phyloP scores from a whole-genome alignment of 2,797 vertebrate genomes.

The Crenuchus spilurus region DNA sequence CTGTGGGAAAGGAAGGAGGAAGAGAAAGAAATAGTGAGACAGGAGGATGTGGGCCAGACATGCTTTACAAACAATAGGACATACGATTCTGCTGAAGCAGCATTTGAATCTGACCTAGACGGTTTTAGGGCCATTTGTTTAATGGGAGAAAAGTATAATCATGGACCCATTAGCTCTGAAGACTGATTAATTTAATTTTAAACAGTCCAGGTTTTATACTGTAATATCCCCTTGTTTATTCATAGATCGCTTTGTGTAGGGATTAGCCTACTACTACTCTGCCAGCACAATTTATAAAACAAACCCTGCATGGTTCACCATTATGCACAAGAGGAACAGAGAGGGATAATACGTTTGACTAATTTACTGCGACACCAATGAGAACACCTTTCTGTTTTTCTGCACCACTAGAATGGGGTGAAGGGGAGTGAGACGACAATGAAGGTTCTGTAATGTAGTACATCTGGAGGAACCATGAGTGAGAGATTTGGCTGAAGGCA shows the following conservation, averaged over 20 bases:
- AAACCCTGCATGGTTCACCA: neutral
- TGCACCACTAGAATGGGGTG: too few relatives aligned
- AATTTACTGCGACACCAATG: too few relatives aligned
- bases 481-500: neutral
- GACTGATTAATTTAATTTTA: neutral
- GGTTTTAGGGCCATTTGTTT: neutral
- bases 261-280: slow-evolving; percentile 19
- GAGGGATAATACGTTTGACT: too few relatives aligned
- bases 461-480: neutral
- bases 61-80: neutral
- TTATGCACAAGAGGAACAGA: neutral
- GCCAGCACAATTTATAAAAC: slow-evolving; percentile 12
- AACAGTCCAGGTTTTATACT: neutral
- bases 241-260: slow-evolving; percentile 18
- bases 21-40: slow-evolving; percentile 4
- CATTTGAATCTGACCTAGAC: neutral
- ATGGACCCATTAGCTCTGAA: neutral
- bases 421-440: too few relatives aligned
- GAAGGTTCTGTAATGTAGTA: too few relatives aligned
- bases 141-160: neutral
- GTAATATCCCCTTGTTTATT: neutral
- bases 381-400: too few relatives aligned
- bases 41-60: neutral
- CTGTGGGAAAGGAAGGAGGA: slow-evolving; percentile 62
- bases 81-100: too few relatives aligned